Evolutionary conservation across 1,140 invertebrate species (phyloP), one percentile per base, ranked within the genome.

Genomic region (Paralvinella palmiformis): DNA sequence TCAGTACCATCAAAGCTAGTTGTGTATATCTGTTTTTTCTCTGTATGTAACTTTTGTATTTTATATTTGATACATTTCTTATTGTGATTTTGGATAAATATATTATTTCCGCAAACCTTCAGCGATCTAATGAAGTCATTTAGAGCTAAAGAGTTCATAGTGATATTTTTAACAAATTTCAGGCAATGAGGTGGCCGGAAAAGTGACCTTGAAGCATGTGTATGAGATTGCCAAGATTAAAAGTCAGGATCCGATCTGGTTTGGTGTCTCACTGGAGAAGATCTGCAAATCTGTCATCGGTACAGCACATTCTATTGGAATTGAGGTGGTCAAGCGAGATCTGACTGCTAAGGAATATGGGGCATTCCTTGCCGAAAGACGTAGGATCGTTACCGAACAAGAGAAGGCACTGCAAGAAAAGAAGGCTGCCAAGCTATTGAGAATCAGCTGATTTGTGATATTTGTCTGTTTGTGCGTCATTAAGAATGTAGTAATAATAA

Each of bases 171-270:
- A n/a, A 1, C 69, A 62, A 53, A 64, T 68, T 70, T 65, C 71
- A 90, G 89, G 83, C 15, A 82, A 83, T 68, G 93, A 98, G 83
- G 81, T 88, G 20, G 85, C 87, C 72, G 96, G 96, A 0, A 96
- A 89, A 84, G 85, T 99, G 56, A 94, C 94, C 1, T 73, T 95
- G 0, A 98, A 97, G 79, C 96, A 99, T 83, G 79, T 99, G 33
- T 99, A 98, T 83, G 96, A 99, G 87, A 99, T 99, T 74, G 96
- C 96, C 0, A 86, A 88, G 81, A 91, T 99, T 2, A 99, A 99
- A 82, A 83, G 86, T 17, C 76, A 90, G 78, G 96, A 99, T 83
- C 89, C 90, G 29, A 79, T 86, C 13, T 83, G 89, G 68, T 84
- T 88, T 62, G 81, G 87, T 31, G 73, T 85, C 13, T 80, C 85